Base-by-base conservation (phyloP, 2,113 vertebrate species). In the Propithecus coquereli region DNA sequence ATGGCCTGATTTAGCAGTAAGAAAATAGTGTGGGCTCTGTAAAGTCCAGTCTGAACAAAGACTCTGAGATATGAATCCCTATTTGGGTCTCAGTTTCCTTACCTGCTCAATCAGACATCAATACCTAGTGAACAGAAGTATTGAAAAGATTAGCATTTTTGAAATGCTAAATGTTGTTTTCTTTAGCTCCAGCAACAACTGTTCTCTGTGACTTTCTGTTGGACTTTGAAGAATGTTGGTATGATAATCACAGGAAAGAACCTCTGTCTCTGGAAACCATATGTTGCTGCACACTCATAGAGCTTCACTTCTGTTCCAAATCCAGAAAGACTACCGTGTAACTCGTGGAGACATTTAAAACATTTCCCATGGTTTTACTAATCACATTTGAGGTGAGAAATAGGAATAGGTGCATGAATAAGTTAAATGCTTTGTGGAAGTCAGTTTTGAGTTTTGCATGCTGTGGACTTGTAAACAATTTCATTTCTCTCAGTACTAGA, bases 191-290 rank as follows among this genome's bases (percentile, higher is more conserved):
- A 52, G 92, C 27, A 77, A 79, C 84, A 92, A 73, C 57, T 92
- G 63, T 66, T 92, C 85, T 70, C 82, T 17, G 23, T 85, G 91
- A 84, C 59, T 87, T 87, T 91, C 85, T 86, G 43, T 43, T 71
- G 94, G 93, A 74, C 74, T 90, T 95, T 76, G 40, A 94, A 92
- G 86, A 96, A 95, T 89, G 90, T 73, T 96, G 96, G 91, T 71
- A 71, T 94, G 94, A 81, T 87, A 91, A 97, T 95, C 3, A 1
- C 74, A 91, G 88, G 74, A 50, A 68, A 91, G 74, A 96, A 63
- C 22, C 50, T 84, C 63, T 86, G 79, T 76, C 70, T 94, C 59
- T 83, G 83, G 71, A 94, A 80, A 76, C 73, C 57, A 80, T 37
- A 52, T 59, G 82, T 73, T 57, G 20, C 8, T 50, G 45, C 43